These are phyloP conservation scores for Belgica antarctica DNA, from an alignment of 2,888 invertebrate genomes.

Conservation along the genomic window DNA sequence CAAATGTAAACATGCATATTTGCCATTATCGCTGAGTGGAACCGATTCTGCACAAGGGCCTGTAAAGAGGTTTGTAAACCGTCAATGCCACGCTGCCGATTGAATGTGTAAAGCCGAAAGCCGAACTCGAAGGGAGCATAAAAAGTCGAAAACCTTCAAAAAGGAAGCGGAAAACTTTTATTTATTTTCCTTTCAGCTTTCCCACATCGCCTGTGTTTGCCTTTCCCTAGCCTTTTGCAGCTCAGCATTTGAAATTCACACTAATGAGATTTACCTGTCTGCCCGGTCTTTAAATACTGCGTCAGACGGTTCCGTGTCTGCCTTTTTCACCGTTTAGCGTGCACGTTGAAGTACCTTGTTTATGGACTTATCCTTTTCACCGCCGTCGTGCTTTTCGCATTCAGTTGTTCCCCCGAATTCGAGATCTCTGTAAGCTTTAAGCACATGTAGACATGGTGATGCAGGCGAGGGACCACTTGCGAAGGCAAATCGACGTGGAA, in stretches of 20 bases:
- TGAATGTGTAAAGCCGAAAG: not conserved
- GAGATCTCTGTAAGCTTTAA: not conserved
- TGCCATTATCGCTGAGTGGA: not conserved
- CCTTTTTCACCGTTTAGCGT: not conserved
- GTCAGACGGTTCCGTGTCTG: not conserved
- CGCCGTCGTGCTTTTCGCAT: not conserved
- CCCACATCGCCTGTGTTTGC: not conserved
- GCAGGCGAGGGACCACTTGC: too few relatives aligned
- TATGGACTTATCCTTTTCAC: not conserved
- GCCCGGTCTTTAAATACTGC: not conserved
- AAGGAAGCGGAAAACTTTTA: not conserved
- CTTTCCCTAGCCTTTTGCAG: not conserved
- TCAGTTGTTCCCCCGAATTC: not conserved
- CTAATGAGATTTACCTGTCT: constrained; percentile 20
- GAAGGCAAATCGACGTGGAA: not conserved
- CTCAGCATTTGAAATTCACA: not conserved
- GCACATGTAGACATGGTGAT: too few relatives aligned
- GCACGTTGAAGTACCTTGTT: not conserved
- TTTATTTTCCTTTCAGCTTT: not conserved
- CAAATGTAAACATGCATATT: not conserved
- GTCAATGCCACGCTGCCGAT: constrained; percentile 3
- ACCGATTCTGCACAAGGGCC: not conserved
- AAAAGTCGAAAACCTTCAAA: constrained; percentile 9
- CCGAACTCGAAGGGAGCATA: not conserved
- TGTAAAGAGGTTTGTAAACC: constrained; percentile 8